phyloP scores from a whole-genome alignment of 2,113 vertebrate genomes.

The Crotalus viridis region DNA sequence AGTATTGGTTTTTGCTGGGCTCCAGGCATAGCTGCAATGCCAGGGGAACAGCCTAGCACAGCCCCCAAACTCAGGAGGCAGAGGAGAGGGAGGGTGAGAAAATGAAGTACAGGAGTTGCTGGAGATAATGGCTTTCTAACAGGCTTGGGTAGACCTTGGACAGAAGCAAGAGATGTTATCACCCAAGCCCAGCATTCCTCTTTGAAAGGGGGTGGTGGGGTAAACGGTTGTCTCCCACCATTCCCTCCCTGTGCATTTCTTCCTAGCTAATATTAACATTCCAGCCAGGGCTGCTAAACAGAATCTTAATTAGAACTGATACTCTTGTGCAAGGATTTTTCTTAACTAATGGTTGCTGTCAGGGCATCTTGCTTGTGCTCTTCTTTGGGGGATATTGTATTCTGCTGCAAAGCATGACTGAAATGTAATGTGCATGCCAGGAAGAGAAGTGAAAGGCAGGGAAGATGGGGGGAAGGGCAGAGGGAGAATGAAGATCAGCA shows the following conservation, averaged over 20 bases:
- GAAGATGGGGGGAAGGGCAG: not conserved
- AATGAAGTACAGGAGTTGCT: conserved; percentile 76
- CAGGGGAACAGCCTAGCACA: conserved; percentile 60
- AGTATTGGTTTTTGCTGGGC: conserved; percentile 76
- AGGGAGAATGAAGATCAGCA: conserved; percentile 49
- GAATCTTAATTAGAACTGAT: conserved; percentile 83
- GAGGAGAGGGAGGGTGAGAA: not conserved
- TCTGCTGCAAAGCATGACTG: conserved; percentile 71
- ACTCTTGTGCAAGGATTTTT: conserved; percentile 76
- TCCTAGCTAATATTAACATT: conserved; percentile 79
- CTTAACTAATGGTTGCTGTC: conserved; percentile 74
- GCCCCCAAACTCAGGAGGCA: conserved; percentile 65
- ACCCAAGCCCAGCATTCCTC: conserved; percentile 73
- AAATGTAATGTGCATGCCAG: conserved; percentile 65
- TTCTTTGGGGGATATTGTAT: conserved; percentile 72
- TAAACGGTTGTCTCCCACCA: not conserved
- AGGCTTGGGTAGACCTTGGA: conserved; percentile 75
- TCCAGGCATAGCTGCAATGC: conserved; percentile 68
- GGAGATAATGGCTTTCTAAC: conserved; percentile 82
- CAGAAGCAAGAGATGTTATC: conserved; percentile 80
- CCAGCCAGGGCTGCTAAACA: conserved; percentile 75
- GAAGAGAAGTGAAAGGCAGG: not conserved
- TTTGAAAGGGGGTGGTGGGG: conserved; percentile 64
- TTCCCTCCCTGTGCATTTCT: conserved; percentile 49
- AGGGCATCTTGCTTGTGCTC: conserved; percentile 38